These are phyloP conservation scores for Orchestia grillus DNA, from an alignment of 1,140 invertebrate genomes.

Conservation along the genomic window DNA sequence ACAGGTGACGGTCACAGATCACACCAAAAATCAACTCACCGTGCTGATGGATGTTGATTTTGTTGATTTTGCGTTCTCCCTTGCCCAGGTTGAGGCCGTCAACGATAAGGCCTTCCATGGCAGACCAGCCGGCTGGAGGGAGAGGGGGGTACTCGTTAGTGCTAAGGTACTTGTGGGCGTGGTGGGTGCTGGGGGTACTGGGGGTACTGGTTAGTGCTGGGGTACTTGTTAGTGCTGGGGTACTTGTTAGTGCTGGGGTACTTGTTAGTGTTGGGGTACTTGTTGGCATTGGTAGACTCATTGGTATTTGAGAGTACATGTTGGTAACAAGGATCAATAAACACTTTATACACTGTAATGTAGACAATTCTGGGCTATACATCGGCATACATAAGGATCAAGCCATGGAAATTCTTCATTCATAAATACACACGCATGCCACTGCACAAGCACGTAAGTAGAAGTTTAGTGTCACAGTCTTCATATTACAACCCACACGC, in stretches of 20 bases:
- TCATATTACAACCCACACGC: too few relatives aligned
- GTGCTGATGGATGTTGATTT: constrained; percentile 89
- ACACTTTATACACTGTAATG: too few relatives aligned
- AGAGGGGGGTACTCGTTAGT: not conserved
- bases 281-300: not conserved
- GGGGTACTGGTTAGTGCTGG: too few relatives aligned
- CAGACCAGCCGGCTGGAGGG: constrained; percentile 68
- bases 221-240: not conserved
- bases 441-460: too few relatives aligned
- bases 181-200: too few relatives aligned
- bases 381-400: too few relatives aligned
- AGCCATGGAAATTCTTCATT: too few relatives aligned
- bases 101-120: constrained; percentile 70
- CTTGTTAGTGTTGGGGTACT: not conserved
- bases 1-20: not conserved
- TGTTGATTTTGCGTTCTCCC: constrained; percentile 76
- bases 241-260: not conserved
- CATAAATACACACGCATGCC: too few relatives aligned
- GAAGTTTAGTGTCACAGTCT: too few relatives aligned
- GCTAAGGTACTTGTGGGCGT: not conserved
- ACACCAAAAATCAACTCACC: constrained; percentile 75
- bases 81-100: constrained; percentile 70
- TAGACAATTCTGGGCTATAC: too few relatives aligned
- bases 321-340: too few relatives aligned
- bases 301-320: not conserved